Conservation (phyloP, 2,888 invertebrate species). For the Leucoma salicis region DNA sequence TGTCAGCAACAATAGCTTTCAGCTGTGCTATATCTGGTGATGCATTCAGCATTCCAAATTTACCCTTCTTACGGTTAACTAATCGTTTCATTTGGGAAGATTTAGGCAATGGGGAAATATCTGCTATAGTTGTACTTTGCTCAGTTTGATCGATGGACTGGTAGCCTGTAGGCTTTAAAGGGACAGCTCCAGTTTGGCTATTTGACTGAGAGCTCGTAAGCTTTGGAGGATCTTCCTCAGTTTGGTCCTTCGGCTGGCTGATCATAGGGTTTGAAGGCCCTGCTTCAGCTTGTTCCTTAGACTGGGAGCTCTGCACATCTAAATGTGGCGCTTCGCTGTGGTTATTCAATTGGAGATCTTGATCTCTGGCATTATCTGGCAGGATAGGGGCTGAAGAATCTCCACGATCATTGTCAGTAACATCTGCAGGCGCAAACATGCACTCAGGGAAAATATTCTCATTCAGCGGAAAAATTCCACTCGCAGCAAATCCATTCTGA, state of each 20-base stretch:
- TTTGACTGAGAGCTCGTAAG: too few relatives aligned
- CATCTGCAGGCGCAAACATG: not conserved
- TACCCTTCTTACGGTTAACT: not conserved
- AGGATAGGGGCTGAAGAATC: not conserved
- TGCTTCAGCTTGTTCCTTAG: too few relatives aligned
- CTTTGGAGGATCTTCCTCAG: too few relatives aligned
- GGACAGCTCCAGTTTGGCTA: too few relatives aligned
- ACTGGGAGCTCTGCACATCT: too few relatives aligned
- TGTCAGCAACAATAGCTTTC: not conserved
- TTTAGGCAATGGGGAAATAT: not conserved
- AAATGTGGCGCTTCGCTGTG: too few relatives aligned
- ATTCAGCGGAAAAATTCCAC: not conserved
- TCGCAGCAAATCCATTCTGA: not conserved
- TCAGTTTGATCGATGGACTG: not conserved
- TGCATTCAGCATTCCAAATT: slow-evolving; percentile 1
- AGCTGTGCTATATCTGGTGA: not conserved
- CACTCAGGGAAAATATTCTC: not conserved
- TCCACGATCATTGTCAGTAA: not conserved
- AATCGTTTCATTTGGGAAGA: not conserved
- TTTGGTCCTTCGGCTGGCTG: too few relatives aligned
- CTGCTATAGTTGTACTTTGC: not conserved
- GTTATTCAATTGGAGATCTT: too few relatives aligned
- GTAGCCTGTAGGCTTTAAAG: not conserved
- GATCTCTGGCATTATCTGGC: too few relatives aligned
- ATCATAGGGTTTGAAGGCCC: too few relatives aligned